Conservation (phyloP, 2,888 invertebrate genomes). For the Phortica magna region DNA sequence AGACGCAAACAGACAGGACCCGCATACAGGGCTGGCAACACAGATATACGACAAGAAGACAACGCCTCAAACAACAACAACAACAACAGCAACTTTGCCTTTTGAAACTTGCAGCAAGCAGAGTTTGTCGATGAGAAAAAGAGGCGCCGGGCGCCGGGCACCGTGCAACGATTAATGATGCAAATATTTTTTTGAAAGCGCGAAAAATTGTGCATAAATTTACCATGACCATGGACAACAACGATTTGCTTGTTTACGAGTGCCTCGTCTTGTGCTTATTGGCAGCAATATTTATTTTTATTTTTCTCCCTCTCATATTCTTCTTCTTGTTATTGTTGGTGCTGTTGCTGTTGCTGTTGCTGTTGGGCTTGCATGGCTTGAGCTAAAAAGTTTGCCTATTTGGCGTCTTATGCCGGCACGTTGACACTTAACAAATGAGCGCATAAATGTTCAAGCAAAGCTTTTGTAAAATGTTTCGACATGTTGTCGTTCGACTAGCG, state of each 20-base stretch:
- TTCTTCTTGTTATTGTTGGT: conserved; percentile 49
- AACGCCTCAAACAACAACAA: conserved; percentile 46
- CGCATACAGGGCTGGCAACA: not conserved
- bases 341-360: conserved; percentile 57
- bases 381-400: not conserved
- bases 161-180: conserved; percentile 31
- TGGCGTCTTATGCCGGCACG: conserved; percentile 66
- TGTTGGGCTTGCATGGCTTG: not conserved
- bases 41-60: not conserved
- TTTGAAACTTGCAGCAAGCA: not conserved
- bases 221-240: conserved; percentile 74
- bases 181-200: conserved; percentile 70
- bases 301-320: not conserved
- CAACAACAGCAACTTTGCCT: conserved; percentile 47
- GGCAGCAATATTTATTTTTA: conserved; percentile 41
- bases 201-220: conserved; percentile 75
- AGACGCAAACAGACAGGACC: not conserved
- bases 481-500: not conserved
- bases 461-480: conserved; percentile 52
- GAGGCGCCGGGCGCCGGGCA: conserved; percentile 6
- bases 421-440: conserved; percentile 78
- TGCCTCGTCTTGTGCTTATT: conserved; percentile 38
- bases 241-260: conserved; percentile 66
- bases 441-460: conserved; percentile 74
- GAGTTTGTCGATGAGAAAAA: not conserved